Conservation (phyloP, 2,797 vertebrate genomes). For the Otolemur crassicaudatus region DNA sequence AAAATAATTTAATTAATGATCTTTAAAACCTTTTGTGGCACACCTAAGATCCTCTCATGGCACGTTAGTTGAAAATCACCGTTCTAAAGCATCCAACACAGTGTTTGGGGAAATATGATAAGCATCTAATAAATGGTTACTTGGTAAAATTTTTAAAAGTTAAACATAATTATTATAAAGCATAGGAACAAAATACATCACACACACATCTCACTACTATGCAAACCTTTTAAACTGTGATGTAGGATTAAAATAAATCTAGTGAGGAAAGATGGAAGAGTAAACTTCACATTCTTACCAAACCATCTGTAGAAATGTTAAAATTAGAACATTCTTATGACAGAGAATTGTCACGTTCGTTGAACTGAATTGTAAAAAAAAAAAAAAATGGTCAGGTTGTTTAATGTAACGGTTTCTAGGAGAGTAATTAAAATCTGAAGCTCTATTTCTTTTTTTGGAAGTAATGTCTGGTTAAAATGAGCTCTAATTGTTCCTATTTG, state of each 20-base stretch:
- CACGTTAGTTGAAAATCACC: too few relatives aligned
- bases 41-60: too few relatives aligned
- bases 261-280: slow-evolving; percentile 60
- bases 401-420: slow-evolving; percentile 68
- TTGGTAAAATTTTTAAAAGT: background rate
- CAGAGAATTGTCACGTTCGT: slow-evolving; percentile 69
- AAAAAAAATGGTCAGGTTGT: slow-evolving; percentile 46
- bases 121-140: background rate
- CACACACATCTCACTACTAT: slow-evolving; percentile 60
- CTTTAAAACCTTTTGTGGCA: too few relatives aligned
- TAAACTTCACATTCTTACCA: slow-evolving; percentile 61
- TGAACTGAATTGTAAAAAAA: slow-evolving; percentile 58
- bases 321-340: slow-evolving; percentile 79
- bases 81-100: background rate
- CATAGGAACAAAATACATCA: slow-evolving; percentile 22
- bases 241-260: slow-evolving; percentile 77
- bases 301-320: slow-evolving; percentile 78
- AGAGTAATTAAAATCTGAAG: slow-evolving; percentile 75
- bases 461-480: slow-evolving; percentile 56
- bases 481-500: slow-evolving; percentile 77
- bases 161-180: background rate
- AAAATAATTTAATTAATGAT: too few relatives aligned
- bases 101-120: background rate
- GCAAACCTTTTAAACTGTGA: slow-evolving; percentile 68
- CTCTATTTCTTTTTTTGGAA: slow-evolving; percentile 71